Evolutionary conservation across 2,113 vertebrate species (phyloP).

Genomic region (Poeciliopsis turrubarensis): DNA sequence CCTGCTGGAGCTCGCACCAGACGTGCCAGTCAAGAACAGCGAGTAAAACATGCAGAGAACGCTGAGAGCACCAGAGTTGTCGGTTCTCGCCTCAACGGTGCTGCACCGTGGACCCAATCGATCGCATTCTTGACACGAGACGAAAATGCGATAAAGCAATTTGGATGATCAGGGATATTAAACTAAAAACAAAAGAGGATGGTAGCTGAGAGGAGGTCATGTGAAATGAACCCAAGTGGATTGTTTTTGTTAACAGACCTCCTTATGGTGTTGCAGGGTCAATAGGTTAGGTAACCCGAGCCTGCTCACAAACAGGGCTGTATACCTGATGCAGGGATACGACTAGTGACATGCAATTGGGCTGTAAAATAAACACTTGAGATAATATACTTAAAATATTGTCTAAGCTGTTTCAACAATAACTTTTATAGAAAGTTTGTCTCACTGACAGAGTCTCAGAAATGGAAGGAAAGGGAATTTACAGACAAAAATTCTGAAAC

Average conservation of each 20-base stretch:
- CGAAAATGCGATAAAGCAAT: slow-evolving; percentile 14
- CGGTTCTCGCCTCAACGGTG: slow-evolving; percentile 29
- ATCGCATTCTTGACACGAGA: not conserved
- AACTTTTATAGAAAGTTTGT: no score
- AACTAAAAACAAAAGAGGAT: slow-evolving; percentile 22
- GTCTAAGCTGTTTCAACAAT: no score
- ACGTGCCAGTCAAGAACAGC: slow-evolving; percentile 44
- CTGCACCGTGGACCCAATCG: slow-evolving; percentile 1
- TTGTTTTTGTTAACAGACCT: slow-evolving; percentile 77
- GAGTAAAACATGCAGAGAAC: slow-evolving; percentile 41
- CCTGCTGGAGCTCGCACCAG: slow-evolving; percentile 59
- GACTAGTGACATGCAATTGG: slow-evolving; percentile 41
- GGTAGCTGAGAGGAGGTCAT: slow-evolving; percentile 52
- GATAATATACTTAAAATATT: no score
- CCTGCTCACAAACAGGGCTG: slow-evolving; percentile 51
- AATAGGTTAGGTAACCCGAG: slow-evolving; percentile 70
- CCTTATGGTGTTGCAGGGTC: slow-evolving; percentile 52
- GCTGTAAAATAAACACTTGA: slow-evolving; percentile 3
- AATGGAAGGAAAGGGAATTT: no score
- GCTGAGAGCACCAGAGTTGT: slow-evolving; percentile 34
- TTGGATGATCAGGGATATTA: not conserved
- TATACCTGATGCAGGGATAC: slow-evolving; percentile 67
- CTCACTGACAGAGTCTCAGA: no score
- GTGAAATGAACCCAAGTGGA: slow-evolving; percentile 71
- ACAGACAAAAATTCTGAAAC: no score